These are phyloP conservation scores for Monarcha castaneiventris DNA, from an alignment of 2,113 vertebrate species.

Conservation along the genomic window DNA sequence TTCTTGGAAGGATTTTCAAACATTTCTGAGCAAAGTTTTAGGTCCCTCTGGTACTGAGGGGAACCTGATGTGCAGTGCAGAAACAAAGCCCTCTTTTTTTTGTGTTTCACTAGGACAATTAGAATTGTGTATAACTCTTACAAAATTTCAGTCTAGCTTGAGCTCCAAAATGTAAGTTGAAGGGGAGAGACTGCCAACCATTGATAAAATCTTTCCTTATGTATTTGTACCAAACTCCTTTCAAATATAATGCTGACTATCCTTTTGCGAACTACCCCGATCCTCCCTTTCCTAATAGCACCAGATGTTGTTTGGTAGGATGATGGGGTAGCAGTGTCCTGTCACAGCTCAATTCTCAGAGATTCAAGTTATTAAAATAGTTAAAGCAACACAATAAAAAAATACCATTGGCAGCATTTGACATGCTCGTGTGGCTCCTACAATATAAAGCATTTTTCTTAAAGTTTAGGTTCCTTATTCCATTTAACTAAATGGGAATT, in stretches of 20 bases:
- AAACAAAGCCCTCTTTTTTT: not conserved
- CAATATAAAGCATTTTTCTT: not conserved
- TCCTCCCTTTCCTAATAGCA: not conserved
- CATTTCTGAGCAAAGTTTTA: not conserved
- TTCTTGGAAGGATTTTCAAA: constrained; percentile 19
- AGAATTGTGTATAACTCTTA: not conserved
- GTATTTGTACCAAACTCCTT: not conserved
- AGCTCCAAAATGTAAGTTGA: not conserved
- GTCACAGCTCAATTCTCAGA: not conserved
- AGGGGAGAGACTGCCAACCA: not conserved
- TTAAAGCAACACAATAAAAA: not conserved
- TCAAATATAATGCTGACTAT: not conserved
- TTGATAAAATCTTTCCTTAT: not conserved
- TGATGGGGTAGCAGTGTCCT: not conserved
- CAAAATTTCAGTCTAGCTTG: not conserved
- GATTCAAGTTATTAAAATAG: not conserved
- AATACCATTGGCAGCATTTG: not conserved
- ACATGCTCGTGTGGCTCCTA: not conserved
- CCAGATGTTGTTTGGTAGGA: not conserved
- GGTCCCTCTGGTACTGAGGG: not conserved
- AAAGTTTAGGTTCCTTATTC: not conserved
- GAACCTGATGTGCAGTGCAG: not conserved
- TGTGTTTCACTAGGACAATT: not conserved
- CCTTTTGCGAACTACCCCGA: not conserved
- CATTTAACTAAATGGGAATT: not conserved